Evolutionary conservation across 2,888 invertebrate species (phyloP).

Genomic region (Platycnemis pennipes): DNA sequence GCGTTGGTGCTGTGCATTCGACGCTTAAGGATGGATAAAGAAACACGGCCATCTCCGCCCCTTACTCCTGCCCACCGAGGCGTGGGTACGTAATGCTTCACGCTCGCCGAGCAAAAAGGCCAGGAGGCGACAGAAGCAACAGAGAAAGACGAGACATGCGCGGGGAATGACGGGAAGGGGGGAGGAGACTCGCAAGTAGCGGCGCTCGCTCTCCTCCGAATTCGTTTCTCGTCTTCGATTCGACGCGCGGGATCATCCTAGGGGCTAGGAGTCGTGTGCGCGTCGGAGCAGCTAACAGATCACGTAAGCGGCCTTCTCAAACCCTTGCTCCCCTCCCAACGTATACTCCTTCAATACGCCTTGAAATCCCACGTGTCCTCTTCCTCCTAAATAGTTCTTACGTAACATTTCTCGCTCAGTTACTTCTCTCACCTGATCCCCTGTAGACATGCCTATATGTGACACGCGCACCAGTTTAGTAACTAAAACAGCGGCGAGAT

Average conservation of each 20-base stretch:
- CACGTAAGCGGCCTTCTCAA: background rate
- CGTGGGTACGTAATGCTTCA: background rate
- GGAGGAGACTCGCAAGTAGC: background rate
- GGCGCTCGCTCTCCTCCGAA: background rate
- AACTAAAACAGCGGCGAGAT: too few species aligned
- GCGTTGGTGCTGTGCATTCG: too few species aligned
- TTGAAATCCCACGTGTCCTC: background rate
- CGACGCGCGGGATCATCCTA: background rate
- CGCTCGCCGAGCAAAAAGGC: background rate
- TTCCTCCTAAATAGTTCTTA: background rate
- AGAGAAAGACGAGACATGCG: background rate
- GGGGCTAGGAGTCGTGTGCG: background rate
- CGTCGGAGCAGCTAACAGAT: background rate
- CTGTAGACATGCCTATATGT: too few species aligned
- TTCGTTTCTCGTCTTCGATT: background rate
- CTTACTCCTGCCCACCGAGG: background rate
- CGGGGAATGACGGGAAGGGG: background rate
- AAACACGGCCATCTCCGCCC: too few species aligned
- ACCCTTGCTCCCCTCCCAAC: background rate
- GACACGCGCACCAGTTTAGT: too few species aligned
- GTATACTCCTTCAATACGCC: background rate
- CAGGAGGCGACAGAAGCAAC: background rate
- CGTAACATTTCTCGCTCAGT: too few species aligned
- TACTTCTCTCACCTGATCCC: too few species aligned
- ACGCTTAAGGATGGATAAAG: too few species aligned